Conservation (phyloP, 1,140 invertebrate species). For the Cherax quadricarinatus region DNA sequence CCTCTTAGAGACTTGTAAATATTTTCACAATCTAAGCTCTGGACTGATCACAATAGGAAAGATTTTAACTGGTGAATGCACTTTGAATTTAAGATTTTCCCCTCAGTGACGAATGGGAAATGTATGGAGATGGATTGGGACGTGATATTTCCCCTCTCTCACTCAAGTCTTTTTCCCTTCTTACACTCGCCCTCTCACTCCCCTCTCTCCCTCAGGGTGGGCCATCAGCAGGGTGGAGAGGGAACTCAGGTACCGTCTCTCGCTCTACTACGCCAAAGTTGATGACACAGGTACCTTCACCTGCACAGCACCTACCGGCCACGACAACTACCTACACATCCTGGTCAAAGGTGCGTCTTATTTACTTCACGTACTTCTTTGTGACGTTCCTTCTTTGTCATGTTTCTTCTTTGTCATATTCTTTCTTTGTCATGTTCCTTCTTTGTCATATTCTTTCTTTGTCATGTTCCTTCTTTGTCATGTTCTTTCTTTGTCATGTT, state of each 20-base stretch:
- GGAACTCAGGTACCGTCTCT: slow-evolving; percentile 88
- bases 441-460: background rate
- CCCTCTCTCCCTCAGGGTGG: slow-evolving; percentile 81
- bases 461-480: background rate
- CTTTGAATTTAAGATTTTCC: too few relatives aligned
- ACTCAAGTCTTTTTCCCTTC: background rate
- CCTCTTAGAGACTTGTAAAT: too few relatives aligned
- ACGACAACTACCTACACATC: slow-evolving; percentile 87
- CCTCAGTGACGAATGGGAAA: too few relatives aligned
- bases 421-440: background rate
- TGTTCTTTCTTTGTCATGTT: background rate
- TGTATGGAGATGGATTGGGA: too few relatives aligned
- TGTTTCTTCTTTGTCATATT: background rate
- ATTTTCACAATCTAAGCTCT: too few relatives aligned
- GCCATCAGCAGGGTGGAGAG: slow-evolving; percentile 85
- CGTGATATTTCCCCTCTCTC: too few relatives aligned
- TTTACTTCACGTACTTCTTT: background rate
- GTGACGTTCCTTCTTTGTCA: background rate
- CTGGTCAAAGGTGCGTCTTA: slow-evolving; percentile 84
- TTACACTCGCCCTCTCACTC: slow-evolving; percentile 1
- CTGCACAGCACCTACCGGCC: slow-evolving; percentile 87
- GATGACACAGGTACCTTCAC: slow-evolving; percentile 90
- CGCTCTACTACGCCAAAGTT: slow-evolving; percentile 88
- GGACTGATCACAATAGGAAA: too few relatives aligned
- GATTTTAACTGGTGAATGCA: too few relatives aligned